Percentiles rank a stretch among this genome's conserved stretches.
Evolutionary conservation across 2,888 invertebrate genomes (phyloP).

Genomic region (Drosophila anceps): DNA sequence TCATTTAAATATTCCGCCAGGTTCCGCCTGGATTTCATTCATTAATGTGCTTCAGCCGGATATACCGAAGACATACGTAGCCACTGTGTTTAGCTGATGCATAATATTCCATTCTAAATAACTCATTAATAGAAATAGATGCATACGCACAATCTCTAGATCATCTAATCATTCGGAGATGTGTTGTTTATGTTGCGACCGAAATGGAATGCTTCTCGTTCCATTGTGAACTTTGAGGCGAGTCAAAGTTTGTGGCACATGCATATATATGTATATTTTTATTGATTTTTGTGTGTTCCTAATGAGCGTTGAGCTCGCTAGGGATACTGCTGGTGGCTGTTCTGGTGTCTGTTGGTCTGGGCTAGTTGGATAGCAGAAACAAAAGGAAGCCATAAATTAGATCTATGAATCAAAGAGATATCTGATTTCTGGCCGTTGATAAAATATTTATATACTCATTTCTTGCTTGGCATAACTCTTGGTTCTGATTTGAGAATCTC

Average conservation of each 20-base stretch:
- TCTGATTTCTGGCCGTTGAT: constrained; percentile 83
- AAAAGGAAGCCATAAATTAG: constrained; percentile 84
- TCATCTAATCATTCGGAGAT: constrained; percentile 52
- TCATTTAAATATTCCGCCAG: constrained; percentile 63
- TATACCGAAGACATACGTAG: constrained; percentile 3
- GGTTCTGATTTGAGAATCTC: constrained; percentile 31
- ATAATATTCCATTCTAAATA: constrained; percentile 55
- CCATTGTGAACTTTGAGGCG: constrained; percentile 24
- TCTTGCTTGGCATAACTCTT: constrained; percentile 72
- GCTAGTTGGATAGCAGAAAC: constrained; percentile 45
- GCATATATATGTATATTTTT: constrained; percentile 67
- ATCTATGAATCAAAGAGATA: constrained; percentile 84
- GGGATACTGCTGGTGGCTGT: constrained; percentile 8
- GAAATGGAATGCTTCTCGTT: constrained; percentile 58
- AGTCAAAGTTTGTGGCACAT: constrained; percentile 69
- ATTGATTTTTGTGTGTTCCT: constrained; percentile 82
- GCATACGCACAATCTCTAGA: constrained; percentile 32
- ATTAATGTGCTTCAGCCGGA: constrained; percentile 11
- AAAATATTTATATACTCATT: constrained; percentile 82
- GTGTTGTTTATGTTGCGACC: constrained; percentile 44
- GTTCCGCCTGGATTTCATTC: constrained; percentile 11
- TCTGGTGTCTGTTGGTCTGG: constrained; percentile 74
- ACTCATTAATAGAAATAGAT: constrained; percentile 59
- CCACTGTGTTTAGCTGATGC: constrained; percentile 1
- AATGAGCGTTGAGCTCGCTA: constrained; percentile 61